Conservation (phyloP, 2,888 invertebrate genomes). For the Clitarchus hookeri region DNA sequence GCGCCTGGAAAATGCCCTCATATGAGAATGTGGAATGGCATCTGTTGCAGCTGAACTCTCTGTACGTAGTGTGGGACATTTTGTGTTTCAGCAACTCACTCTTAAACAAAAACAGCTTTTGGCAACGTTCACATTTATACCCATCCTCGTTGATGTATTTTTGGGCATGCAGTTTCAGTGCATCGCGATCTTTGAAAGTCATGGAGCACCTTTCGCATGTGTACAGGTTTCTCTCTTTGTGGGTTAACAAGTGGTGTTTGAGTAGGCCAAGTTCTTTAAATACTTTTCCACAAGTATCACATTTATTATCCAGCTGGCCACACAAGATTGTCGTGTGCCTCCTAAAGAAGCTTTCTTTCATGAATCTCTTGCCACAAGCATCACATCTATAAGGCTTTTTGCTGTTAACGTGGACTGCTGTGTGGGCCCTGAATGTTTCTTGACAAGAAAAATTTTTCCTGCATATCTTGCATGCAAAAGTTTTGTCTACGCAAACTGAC, state of each 20-base stretch:
- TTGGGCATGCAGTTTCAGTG: neutral
- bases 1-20: neutral
- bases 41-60: neutral
- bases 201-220: neutral
- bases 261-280: neutral
- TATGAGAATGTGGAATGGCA: neutral
- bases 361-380: neutral
- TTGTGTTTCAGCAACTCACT: neutral
- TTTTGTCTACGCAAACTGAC: too few species aligned
- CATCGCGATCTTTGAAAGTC: neutral
- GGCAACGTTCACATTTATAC: neutral
- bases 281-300: neutral
- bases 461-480: too few species aligned
- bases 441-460: too few species aligned
- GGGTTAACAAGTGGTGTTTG: neutral
- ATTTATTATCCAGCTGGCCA: neutral
- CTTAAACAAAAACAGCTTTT: neutral
- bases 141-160: conserved; percentile 14
- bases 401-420: neutral
- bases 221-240: neutral
- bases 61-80: neutral
- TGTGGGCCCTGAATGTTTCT: too few species aligned
- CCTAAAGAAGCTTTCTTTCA: neutral
- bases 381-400: neutral
- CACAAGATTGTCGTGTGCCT: neutral